phyloP scores from a whole-genome alignment of 2,113 vertebrate species.

The Hippocampus mohnikei region DNA sequence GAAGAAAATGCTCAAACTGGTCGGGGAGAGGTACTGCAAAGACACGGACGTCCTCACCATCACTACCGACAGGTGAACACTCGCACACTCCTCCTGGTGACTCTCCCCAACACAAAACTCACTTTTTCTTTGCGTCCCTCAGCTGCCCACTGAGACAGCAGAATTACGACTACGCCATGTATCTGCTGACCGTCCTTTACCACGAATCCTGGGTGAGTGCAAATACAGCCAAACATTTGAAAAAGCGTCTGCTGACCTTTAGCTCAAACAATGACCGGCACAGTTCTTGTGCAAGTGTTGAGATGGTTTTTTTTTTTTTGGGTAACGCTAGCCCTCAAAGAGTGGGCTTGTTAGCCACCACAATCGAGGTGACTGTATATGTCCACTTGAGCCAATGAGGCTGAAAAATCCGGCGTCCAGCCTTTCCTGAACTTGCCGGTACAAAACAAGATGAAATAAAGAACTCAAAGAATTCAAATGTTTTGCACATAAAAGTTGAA shows the following conservation, averaged over 20 bases:
- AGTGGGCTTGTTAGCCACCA: constrained; percentile 58
- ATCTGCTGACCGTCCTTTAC: constrained; percentile 92
- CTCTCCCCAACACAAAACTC: no score
- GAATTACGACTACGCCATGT: constrained; percentile 88
- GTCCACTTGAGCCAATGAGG: constrained; percentile 35
- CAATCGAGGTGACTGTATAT: constrained; percentile 57
- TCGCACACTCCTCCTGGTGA: background rate
- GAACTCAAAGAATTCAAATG: no score
- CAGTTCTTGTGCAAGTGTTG: constrained; percentile 59
- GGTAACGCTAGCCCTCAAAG: constrained; percentile 66
- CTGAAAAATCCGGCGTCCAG: constrained; percentile 11
- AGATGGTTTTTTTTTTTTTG: constrained; percentile 27
- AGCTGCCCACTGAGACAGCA: constrained; percentile 90
- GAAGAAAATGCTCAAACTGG: constrained; percentile 89
- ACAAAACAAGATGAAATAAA: no score
- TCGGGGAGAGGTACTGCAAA: constrained; percentile 80
- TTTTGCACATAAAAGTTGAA: background rate
- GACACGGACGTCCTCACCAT: constrained; percentile 82
- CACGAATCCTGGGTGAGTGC: constrained; percentile 95
- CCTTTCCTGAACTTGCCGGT: background rate
- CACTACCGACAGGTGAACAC: constrained; percentile 81
- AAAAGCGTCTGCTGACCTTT: constrained; percentile 70
- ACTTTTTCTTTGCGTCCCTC: background rate
- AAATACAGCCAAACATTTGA: background rate
- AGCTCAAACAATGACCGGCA: constrained; percentile 68